Evolutionary conservation across 1,140 invertebrate genomes (phyloP).

Genomic region (Trachelipus rathkii): DNA sequence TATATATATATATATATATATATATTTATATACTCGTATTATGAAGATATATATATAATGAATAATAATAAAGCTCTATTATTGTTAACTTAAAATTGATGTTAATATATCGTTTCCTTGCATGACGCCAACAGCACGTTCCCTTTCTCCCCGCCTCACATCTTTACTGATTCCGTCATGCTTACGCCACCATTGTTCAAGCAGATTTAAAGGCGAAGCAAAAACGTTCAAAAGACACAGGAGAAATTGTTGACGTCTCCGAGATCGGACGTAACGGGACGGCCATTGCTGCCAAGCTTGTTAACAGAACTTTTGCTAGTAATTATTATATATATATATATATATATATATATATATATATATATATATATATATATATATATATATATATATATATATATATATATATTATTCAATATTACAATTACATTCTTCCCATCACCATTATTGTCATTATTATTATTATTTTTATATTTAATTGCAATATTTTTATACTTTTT

Average conservation of each 20-base stretch:
- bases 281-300: conserved; percentile 9
- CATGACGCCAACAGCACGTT: conserved; percentile 13
- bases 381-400: too few species aligned
- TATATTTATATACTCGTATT: background rate
- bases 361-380: too few species aligned
- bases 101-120: too few species aligned
- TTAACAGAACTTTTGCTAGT: conserved; percentile 23
- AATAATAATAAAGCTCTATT: too few species aligned
- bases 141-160: conserved; percentile 24
- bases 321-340: background rate
- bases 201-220: conserved; percentile 1
- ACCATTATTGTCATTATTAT: too few species aligned
- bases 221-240: background rate
- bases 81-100: too few species aligned
- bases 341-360: too few species aligned
- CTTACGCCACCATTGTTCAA: conserved; percentile 17
- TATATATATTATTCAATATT: too few species aligned
- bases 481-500: too few species aligned
- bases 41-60: background rate
- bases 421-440: too few species aligned
- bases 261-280: conserved; percentile 20
- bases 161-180: conserved; percentile 27
- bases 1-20: conserved; percentile 15
- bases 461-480: too few species aligned
- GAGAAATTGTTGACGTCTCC: conserved; percentile 6